Evolutionary conservation across 2,113 vertebrate genomes (phyloP).

Genomic region (Actinemys pallida): DNA sequence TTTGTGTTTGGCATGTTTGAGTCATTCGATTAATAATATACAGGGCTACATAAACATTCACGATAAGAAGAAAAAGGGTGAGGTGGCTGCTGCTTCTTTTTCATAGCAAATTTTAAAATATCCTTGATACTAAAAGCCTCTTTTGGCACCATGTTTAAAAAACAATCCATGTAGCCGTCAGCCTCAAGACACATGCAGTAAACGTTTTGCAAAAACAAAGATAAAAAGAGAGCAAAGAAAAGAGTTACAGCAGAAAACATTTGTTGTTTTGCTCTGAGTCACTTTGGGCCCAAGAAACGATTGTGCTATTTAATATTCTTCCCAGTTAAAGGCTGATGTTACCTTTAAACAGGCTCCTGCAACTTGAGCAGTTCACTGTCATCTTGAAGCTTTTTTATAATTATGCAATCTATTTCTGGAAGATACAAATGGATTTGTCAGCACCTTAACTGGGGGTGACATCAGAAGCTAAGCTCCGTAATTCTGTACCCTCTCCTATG

Average conservation of each 20-base stretch:
- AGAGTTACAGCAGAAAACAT: not conserved
- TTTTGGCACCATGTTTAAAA: accelerated
- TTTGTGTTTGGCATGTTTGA: not conserved
- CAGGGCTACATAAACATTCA: accelerated
- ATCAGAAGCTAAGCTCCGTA: slow-evolving; percentile 27
- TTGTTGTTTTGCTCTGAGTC: not conserved
- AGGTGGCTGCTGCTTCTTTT: not conserved
- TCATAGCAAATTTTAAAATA: not conserved
- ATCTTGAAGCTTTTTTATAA: slow-evolving; percentile 23
- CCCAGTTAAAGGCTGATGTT: not conserved
- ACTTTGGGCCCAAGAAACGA: not conserved
- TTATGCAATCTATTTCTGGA: slow-evolving; percentile 42
- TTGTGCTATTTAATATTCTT: not conserved
- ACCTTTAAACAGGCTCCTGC: not conserved
- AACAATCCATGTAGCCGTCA: accelerated
- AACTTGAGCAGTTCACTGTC: not conserved
- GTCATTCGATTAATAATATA: not conserved
- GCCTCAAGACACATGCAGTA: no score
- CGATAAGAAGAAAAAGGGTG: not conserved
- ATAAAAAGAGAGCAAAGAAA: not conserved
- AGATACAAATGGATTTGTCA: slow-evolving; percentile 7
- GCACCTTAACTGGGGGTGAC: slow-evolving; percentile 41
- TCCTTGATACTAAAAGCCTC: accelerated
- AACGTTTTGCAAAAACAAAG: accelerated
- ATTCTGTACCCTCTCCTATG: slow-evolving; percentile 25